Evolutionary conservation across 2,797 vertebrate genomes (phyloP).

Genomic region (Diceros bicornis): DNA sequence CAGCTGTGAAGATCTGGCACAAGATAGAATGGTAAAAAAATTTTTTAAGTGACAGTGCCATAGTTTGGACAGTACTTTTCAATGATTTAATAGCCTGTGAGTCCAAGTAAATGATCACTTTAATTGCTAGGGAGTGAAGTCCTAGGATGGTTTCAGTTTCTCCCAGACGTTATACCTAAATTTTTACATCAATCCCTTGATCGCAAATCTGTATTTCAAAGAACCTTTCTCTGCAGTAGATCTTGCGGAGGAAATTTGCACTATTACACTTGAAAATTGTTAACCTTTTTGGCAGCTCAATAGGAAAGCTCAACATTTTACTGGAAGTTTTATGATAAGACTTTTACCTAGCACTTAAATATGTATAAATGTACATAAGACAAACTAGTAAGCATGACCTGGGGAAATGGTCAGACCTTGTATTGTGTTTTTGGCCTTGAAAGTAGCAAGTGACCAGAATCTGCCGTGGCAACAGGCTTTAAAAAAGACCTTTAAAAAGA

Average conservation of each 20-base stretch:
- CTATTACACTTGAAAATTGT: constrained; percentile 90
- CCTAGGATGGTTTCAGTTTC: constrained; percentile 89
- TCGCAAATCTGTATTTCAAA: constrained; percentile 89
- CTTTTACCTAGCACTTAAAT: constrained; percentile 93
- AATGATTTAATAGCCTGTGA: constrained; percentile 91
- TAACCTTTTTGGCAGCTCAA: constrained; percentile 91
- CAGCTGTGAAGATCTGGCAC: constrained; percentile 95
- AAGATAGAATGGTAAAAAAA: constrained; percentile 89
- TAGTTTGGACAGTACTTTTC: constrained; percentile 92
- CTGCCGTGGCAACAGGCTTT: constrained; percentile 91
- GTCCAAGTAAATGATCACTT: constrained; percentile 86
- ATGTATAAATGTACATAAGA: constrained; percentile 92
- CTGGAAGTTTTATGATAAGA: constrained; percentile 91
- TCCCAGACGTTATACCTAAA: constrained; percentile 87
- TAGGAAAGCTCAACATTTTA: constrained; percentile 88
- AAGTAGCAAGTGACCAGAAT: constrained; percentile 90
- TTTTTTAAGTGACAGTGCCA: constrained; percentile 90
- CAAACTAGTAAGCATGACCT: constrained; percentile 89
- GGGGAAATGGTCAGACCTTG: constrained; percentile 89
- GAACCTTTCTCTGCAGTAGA: constrained; percentile 87
- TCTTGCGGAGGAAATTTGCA: constrained; percentile 91
- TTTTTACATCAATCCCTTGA: constrained; percentile 87
- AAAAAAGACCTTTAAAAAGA: constrained; percentile 90
- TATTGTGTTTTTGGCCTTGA: constrained; percentile 88
- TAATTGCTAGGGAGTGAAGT: constrained; percentile 90